Conservation (phyloP, 64 coral and sea anemone species). For the Astreopora myriophthalma region DNA sequence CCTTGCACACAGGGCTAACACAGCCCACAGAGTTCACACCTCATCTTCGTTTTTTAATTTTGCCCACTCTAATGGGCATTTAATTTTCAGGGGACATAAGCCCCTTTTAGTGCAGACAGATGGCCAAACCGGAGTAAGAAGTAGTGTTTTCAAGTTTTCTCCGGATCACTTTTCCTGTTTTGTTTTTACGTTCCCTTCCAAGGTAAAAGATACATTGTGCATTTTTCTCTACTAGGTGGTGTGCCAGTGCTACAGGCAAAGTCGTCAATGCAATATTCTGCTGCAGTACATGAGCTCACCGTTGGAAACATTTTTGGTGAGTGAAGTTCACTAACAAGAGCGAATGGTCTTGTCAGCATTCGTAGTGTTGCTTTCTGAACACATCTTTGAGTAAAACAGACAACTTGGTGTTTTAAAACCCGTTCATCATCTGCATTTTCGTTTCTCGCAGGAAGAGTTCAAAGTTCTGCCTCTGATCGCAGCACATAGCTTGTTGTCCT, state of each 20-base stretch:
- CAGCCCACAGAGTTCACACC: no score
- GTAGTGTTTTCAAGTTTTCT: no score
- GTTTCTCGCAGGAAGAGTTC: background rate
- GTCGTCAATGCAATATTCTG: background rate
- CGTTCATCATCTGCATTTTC: background rate
- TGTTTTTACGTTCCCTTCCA: background rate
- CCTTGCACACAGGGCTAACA: no score
- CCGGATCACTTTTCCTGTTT: background rate
- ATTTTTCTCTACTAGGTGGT: background rate
- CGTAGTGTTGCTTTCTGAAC: no score
- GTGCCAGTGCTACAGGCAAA: constrained; percentile 3
- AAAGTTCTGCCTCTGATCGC: constrained; percentile 43
- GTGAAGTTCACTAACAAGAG: background rate
- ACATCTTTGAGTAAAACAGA: no score
- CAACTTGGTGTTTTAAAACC: no score
- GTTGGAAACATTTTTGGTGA: constrained; percentile 5
- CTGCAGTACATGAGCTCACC: background rate
- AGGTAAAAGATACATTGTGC: background rate
- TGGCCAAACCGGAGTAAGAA: no score
- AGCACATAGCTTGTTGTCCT: constrained; percentile 6
- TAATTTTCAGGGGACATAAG: no score
- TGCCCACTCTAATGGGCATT: no score
- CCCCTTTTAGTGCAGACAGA: no score
- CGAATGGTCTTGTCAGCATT: background rate
- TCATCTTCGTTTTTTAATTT: no score